Evolutionary conservation across 2,113 vertebrate genomes (phyloP).

Genomic region (Caretta caretta): DNA sequence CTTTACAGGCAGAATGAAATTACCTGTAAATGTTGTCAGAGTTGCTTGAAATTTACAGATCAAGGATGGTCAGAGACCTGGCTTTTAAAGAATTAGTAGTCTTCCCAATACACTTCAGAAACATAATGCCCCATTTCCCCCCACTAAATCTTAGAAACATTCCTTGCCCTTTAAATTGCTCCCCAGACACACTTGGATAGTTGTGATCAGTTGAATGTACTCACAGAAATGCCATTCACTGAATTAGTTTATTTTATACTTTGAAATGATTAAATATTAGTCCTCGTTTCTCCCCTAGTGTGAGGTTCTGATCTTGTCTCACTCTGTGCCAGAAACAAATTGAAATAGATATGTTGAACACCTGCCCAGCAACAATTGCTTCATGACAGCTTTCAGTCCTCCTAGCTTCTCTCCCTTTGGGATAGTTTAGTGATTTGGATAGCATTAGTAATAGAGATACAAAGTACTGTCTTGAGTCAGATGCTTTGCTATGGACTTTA

Average conservation of each 20-base stretch:
- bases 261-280: conserved; percentile 60
- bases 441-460: conserved; percentile 6
- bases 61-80: neutral
- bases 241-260: conserved; percentile 51
- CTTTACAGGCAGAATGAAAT: neutral
- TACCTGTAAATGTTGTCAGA: neutral
- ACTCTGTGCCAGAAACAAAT: conserved; percentile 67
- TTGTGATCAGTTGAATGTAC: conserved; percentile 27
- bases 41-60: neutral
- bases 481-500: conserved; percentile 20
- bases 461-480: conserved; percentile 37
- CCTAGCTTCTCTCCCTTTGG: conserved; percentile 50
- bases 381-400: conserved; percentile 35
- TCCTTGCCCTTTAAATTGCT: neutral
- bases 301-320: conserved; percentile 48
- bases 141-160: conserved; percentile 32
- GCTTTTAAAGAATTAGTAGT: neutral
- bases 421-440: conserved; percentile 32
- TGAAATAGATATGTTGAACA: conserved; percentile 72
- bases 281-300: conserved; percentile 49
- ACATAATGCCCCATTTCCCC: neutral
- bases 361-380: conserved; percentile 55
- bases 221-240: conserved; percentile 24
- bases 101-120: neutral
- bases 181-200: conserved; percentile 3